Evolutionary conservation across 64 coral and sea anemone genomes (phyloP).

Genomic region (Dendronephthya gigantea): DNA sequence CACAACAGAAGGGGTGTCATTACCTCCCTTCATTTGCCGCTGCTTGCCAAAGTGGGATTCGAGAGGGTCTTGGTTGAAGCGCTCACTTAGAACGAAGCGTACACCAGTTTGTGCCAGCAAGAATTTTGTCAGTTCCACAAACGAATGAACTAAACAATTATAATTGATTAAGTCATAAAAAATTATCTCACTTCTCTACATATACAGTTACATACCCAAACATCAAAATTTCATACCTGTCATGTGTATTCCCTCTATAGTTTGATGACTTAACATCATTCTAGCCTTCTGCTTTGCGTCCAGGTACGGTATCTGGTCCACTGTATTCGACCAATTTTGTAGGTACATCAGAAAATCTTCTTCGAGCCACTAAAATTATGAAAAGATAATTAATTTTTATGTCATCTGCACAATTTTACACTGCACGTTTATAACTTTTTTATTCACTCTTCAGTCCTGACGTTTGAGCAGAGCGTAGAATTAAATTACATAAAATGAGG

Average conservation of each 20-base stretch:
- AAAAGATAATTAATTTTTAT: neutral
- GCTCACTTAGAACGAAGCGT: neutral
- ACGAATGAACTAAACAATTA: neutral
- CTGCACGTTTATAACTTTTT: too few relatives aligned
- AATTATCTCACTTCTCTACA: too few relatives aligned
- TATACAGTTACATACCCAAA: too few relatives aligned
- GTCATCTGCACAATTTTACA: too few relatives aligned
- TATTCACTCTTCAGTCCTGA: too few relatives aligned
- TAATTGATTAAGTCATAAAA: too few relatives aligned
- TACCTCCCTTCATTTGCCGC: neutral
- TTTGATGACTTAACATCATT: neutral
- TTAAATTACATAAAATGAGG: too few relatives aligned
- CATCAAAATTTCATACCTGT: neutral
- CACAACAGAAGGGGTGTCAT: neutral
- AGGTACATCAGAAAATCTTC: neutral
- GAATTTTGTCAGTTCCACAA: neutral
- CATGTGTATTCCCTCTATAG: neutral
- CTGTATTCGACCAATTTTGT: neutral
- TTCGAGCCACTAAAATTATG: neutral
- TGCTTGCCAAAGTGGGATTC: neutral
- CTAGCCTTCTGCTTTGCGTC: neutral
- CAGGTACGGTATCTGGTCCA: neutral
- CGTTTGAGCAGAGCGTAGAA: too few relatives aligned
- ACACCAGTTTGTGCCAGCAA: neutral
- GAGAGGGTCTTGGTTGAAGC: neutral